These are phyloP conservation scores for Leucopternis melanops DNA, from an alignment of 2,113 vertebrate species.

Conservation along the genomic window DNA sequence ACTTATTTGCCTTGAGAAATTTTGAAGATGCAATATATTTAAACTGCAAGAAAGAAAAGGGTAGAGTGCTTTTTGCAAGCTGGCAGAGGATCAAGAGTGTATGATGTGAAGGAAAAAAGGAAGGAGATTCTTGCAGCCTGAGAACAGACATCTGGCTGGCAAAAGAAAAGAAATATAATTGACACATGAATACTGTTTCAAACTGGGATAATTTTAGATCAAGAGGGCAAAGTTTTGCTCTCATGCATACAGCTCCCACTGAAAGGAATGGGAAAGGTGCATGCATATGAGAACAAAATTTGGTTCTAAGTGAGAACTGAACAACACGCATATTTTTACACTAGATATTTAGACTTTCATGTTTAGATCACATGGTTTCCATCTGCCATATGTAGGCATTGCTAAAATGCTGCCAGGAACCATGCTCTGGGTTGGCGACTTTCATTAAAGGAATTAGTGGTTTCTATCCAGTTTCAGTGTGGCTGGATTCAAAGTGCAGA, in stretches of 20 bases:
- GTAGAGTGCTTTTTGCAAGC: not conserved
- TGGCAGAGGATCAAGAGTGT: conserved; percentile 49
- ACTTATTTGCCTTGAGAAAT: conserved; percentile 24
- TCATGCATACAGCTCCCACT: not conserved
- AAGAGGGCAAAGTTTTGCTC: conserved; percentile 40
- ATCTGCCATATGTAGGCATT: conserved; percentile 36
- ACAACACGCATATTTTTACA: not conserved
- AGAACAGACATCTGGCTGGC: conserved; percentile 57
- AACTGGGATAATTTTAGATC: conserved; percentile 50
- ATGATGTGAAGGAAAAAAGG: conserved; percentile 47
- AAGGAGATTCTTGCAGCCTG: conserved; percentile 39
- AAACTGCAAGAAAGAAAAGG: not conserved
- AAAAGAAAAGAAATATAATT: conserved; percentile 31
- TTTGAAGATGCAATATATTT: conserved; percentile 5
- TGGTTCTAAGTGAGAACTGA: conserved; percentile 13
- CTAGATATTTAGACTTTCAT: not conserved
- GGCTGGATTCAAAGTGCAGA: conserved; percentile 40
- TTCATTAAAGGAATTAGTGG: conserved; percentile 67
- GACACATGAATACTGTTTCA: conserved; percentile 37
- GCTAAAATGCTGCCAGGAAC: conserved; percentile 20
- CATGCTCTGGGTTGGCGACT: conserved; percentile 50
- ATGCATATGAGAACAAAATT: not conserved
- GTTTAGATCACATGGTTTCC: conserved; percentile 2
- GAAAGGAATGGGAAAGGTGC: conserved; percentile 17
- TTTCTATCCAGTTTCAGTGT: conserved; percentile 66